phyloP scores from a whole-genome alignment of 1,140 invertebrate species.

The Asbolus verrucosus region DNA sequence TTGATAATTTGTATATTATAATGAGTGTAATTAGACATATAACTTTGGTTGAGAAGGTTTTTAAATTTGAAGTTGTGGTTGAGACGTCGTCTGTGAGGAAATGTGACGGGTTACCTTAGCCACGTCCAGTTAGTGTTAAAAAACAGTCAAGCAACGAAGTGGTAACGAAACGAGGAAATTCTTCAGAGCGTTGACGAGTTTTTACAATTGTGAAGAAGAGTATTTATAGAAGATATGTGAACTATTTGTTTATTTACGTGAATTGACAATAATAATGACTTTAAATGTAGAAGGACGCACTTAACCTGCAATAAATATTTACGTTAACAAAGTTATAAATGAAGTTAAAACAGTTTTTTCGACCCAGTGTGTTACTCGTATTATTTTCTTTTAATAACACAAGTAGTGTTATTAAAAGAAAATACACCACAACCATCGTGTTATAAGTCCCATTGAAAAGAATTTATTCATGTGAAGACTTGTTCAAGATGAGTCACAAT shows the following conservation, averaged over 20 bases:
- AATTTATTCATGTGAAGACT: conserved; percentile 35
- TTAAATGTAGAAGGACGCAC: conserved; percentile 19
- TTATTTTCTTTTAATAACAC: neutral
- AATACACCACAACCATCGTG: neutral
- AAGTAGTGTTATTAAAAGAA: conserved; percentile 8
- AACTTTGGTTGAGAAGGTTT: too few relatives aligned
- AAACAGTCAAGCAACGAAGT: conserved; percentile 29
- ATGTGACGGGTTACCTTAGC: neutral
- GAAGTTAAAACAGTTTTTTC: conserved; percentile 8
- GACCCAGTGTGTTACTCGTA: neutral
- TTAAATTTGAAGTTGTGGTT: too few relatives aligned
- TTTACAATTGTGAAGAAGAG: neutral
- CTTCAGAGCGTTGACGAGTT: conserved; percentile 6
- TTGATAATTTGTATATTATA: too few relatives aligned
- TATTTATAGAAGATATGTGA: conserved; percentile 1
- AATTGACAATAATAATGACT: conserved; percentile 31
- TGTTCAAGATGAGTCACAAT: conserved; percentile 62
- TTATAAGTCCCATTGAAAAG: neutral
- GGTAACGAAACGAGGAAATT: conserved; percentile 25
- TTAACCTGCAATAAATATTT: conserved; percentile 38
- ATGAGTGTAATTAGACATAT: too few relatives aligned
- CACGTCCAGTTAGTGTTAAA: conserved; percentile 22
- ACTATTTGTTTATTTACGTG: conserved; percentile 22
- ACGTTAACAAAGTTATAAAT: conserved; percentile 28
- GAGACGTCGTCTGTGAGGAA: neutral